phyloP scores from a whole-genome alignment of 2,888 invertebrate species.

The Pantelozetes paolii region DNA sequence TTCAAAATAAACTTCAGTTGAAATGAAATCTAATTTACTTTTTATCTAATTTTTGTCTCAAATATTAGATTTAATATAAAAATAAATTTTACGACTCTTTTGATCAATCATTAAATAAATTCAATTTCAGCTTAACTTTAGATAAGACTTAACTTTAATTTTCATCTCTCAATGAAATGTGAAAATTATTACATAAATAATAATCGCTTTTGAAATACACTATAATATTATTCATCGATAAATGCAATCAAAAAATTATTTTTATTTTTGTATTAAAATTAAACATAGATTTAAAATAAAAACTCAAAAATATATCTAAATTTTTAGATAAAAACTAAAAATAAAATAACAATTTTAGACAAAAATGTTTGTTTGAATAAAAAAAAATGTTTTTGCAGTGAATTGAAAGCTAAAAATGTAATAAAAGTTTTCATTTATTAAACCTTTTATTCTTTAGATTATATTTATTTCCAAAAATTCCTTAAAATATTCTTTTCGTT shows the following conservation, averaged over 20 bases:
- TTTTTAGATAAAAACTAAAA: too few species aligned
- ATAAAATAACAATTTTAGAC: too few species aligned
- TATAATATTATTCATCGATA: background rate
- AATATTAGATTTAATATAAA: background rate
- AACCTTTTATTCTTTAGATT: background rate
- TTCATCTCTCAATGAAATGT: background rate
- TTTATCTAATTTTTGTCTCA: background rate
- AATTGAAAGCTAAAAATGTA: too few species aligned
- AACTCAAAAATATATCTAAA: background rate
- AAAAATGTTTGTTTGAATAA: too few species aligned
- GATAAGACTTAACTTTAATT: background rate
- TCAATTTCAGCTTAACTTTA: background rate
- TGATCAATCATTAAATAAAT: background rate
- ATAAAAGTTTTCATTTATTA: too few species aligned
- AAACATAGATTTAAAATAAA: background rate
- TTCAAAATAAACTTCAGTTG: background rate
- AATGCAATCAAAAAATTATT: too few species aligned
- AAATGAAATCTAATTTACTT: too few species aligned
- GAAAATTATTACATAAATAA: background rate
- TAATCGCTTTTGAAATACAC: background rate
- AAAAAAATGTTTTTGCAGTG: too few species aligned
- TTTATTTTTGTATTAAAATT: too few species aligned
- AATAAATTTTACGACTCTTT: slow-evolving; percentile 20
- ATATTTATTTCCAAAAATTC: background rate
- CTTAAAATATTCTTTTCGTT: too few species aligned